Evolutionary conservation across 2,888 invertebrate species (phyloP), one percentile per base, ranked within the genome.

Genomic region (Agrotis clavis): DNA sequence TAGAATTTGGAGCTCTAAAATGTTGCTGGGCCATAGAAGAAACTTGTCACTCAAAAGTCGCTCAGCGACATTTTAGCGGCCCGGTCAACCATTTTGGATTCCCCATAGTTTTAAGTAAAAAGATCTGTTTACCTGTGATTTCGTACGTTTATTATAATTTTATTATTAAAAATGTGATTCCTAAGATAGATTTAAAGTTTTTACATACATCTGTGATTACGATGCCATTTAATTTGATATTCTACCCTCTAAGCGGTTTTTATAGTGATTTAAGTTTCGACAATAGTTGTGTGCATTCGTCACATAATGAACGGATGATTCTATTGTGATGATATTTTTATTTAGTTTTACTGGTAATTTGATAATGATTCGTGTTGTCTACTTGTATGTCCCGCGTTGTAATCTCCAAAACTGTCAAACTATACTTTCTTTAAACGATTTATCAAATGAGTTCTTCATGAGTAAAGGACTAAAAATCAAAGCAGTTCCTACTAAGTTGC

Each of bases 111-210:
- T 88, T 95, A 95, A 94, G 95, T 84, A 81, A 86, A 88, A 89
- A 85, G 90, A 92, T 92, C 91, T 92, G 89, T 92, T 87, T 77
- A 90, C 92, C 95, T 95, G 95, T 96, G 95, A 95, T 95, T 95
- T 91, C 90, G 88, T 91, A 93, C 60, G 47, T 74, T 91, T 92
- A 90, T 93, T 93, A 92, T 91, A 88, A 90, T 84, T 81, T 86
- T 79, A 81, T 81, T 89, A 91, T 90, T 89, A 88, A 89, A 86
- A 91, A 92, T 92, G 92, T 92, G 92, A 93, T 94, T 92, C 90
- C 91, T 93, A 92, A 74, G 74, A 76, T 88, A 78, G 89, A 91
- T 90, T 90, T 92, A 92, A 89, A 86, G 92, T 93, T 94, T 94
- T 91, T 91, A 87, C 84, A 90, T 88, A 86, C 86, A 89, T 92